phyloP scores from a whole-genome alignment of 2,113 vertebrate species.

The Recurvirostra avosetta region DNA sequence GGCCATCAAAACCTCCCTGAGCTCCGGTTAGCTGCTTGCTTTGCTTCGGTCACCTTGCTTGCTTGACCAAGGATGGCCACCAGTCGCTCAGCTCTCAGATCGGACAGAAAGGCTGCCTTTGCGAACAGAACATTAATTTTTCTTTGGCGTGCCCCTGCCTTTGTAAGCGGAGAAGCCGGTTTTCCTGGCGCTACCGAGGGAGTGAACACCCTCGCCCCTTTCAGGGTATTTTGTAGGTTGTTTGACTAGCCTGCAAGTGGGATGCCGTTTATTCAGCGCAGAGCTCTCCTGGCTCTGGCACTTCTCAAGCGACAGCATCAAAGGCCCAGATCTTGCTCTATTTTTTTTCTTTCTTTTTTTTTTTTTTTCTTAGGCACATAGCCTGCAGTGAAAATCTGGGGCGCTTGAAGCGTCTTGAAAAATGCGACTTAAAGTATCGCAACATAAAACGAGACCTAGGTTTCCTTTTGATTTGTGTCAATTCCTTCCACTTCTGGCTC shows the following conservation, averaged over 20 bases:
- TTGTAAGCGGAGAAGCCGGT: neutral
- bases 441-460: neutral
- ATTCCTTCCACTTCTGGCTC: slow-evolving; percentile 19
- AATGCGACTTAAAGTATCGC: neutral
- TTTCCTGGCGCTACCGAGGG: neutral
- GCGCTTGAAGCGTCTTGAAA: neutral
- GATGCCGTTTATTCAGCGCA: neutral
- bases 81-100: neutral
- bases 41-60: neutral
- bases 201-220: neutral
- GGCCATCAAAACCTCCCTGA: neutral
- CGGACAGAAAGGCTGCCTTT: neutral
- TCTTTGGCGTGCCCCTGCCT: neutral
- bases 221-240: neutral
- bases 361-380: neutral
- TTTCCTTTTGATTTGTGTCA: slow-evolving; percentile 44
- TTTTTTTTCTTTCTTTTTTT: neutral
- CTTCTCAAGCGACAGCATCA: slow-evolving; percentile 37
- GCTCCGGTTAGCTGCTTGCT: neutral
- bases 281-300: slow-evolving; percentile 38
- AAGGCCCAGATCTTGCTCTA: neutral
- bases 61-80: fast-evolving
- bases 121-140: neutral
- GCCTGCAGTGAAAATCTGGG: slow-evolving; percentile 4
- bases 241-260: slow-evolving; percentile 1